These are phyloP conservation scores for Arctocebus calabarensis DNA, from an alignment of 2,797 vertebrate genomes.

Conservation along the genomic window DNA sequence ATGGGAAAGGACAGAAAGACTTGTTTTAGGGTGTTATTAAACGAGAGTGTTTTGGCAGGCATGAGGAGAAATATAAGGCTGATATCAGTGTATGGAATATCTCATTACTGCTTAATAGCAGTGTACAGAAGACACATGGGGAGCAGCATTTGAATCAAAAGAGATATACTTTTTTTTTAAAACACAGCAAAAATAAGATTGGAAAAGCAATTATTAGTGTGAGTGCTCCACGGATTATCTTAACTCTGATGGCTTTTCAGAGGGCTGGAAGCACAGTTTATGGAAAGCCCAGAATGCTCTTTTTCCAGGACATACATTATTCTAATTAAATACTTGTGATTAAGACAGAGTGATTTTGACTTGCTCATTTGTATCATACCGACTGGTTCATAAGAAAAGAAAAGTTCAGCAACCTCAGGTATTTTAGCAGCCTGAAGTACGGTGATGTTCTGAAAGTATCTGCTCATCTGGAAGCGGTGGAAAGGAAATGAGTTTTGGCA, in stretches of 20 bases:
- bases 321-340: conserved; percentile 82
- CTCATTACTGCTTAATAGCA: conserved; percentile 72
- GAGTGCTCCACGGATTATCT: neutral
- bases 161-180: neutral
- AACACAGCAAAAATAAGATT: conserved; percentile 23
- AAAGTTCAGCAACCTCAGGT: neutral
- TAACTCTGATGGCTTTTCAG: conserved; percentile 62
- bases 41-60: conserved; percentile 74
- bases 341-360: conserved; percentile 70
- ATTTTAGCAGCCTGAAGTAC: conserved; percentile 60
- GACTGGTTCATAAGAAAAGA: conserved; percentile 47
- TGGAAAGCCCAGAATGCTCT: conserved; percentile 53
- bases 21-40: conserved; percentile 66
- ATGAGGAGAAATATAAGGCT: conserved; percentile 69
- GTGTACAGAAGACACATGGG: neutral
- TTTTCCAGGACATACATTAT: conserved; percentile 70
- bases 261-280: conserved; percentile 45
- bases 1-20: conserved; percentile 65
- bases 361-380: conserved; percentile 68
- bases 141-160: conserved; percentile 1
- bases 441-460: conserved; percentile 67
- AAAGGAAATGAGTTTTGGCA: conserved; percentile 56
- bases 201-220: conserved; percentile 54
- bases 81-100: conserved; percentile 32
- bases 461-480: conserved; percentile 65